Evolutionary conservation across 2,797 vertebrate species (phyloP).

Genomic region (Prionace glauca): DNA sequence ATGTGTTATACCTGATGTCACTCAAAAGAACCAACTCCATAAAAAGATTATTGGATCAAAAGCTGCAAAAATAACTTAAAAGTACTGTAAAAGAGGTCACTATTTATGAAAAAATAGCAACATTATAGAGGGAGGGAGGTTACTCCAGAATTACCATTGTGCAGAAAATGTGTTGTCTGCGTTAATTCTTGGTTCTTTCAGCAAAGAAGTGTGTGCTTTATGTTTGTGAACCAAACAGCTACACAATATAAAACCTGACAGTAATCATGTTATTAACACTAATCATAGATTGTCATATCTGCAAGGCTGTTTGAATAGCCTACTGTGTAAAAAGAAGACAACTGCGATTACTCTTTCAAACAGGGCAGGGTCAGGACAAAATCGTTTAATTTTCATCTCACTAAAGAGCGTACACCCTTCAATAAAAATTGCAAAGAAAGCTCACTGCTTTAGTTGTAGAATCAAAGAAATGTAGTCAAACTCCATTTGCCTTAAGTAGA

Average conservation of each 20-base stretch:
- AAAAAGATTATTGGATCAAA: neutral
- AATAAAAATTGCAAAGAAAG: neutral
- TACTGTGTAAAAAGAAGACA: conserved; percentile 21
- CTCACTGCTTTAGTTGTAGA: neutral
- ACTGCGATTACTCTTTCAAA: conserved; percentile 31
- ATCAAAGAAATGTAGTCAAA: neutral
- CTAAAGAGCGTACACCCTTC: conserved; percentile 6
- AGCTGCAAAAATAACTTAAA: neutral
- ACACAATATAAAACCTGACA: conserved; percentile 4
- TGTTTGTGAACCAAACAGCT: neutral
- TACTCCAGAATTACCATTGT: neutral
- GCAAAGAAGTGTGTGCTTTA: conserved; percentile 17
- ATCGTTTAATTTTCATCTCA: conserved; percentile 15
- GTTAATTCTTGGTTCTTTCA: neutral
- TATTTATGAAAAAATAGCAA: neutral
- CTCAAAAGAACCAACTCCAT: neutral
- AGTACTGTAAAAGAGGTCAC: no score
- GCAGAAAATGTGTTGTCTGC: neutral
- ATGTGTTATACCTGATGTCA: neutral
- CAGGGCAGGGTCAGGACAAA: conserved; percentile 24
- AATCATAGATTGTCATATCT: conserved; percentile 36
- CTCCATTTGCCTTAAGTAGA: neutral
- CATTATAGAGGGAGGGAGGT: neutral
- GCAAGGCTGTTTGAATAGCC: conserved; percentile 14
- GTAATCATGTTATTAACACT: conserved; percentile 36